Evolutionary conservation across 2,113 vertebrate genomes (phyloP).

Genomic region (Mugil cephalus): DNA sequence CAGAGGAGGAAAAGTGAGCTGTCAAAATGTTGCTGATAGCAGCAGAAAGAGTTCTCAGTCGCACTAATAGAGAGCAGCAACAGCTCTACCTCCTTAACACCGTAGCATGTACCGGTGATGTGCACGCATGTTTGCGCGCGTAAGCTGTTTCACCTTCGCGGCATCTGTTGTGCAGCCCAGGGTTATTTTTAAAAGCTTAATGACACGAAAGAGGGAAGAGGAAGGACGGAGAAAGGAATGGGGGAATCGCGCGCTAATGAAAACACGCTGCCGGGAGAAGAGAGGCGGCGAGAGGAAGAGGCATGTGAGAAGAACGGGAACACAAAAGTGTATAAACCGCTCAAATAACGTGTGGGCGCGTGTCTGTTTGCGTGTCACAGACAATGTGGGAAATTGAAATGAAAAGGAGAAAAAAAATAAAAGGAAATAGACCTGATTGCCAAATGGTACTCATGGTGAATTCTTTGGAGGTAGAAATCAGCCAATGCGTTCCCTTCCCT

Average conservation of each 20-base stretch:
- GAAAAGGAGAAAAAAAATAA: not conserved
- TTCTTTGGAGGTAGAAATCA: conserved; percentile 29
- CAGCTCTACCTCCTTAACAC: conserved; percentile 43
- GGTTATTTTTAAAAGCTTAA: conserved; percentile 76
- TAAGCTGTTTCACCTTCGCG: conserved; percentile 57
- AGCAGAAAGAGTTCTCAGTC: conserved; percentile 29
- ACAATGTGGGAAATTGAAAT: conserved; percentile 7
- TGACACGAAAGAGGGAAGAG: conserved; percentile 60
- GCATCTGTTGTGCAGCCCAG: conserved; percentile 70
- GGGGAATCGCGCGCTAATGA: conserved; percentile 32
- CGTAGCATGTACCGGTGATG: conserved; percentile 36
- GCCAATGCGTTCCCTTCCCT: conserved; percentile 16
- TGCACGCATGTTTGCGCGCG: conserved; percentile 15
- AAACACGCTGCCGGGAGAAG: conserved; percentile 38
- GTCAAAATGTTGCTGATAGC: conserved; percentile 16
- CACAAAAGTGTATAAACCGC: conserved; percentile 27
- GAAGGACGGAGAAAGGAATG: conserved; percentile 21
- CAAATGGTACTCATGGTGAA: conserved; percentile 16
- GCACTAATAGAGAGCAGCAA: conserved; percentile 39
- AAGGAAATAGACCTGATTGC: conserved; percentile 6
- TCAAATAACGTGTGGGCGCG: not conserved
- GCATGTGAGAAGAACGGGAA: conserved; percentile 5
- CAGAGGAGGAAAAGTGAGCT: conserved; percentile 14
- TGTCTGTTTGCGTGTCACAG: conserved; percentile 29
- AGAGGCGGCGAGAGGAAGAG: conserved; percentile 28